These are phyloP conservation scores for Sigmodon hispidus DNA, from an alignment of 2,113 vertebrate species.

Conservation along the genomic window DNA sequence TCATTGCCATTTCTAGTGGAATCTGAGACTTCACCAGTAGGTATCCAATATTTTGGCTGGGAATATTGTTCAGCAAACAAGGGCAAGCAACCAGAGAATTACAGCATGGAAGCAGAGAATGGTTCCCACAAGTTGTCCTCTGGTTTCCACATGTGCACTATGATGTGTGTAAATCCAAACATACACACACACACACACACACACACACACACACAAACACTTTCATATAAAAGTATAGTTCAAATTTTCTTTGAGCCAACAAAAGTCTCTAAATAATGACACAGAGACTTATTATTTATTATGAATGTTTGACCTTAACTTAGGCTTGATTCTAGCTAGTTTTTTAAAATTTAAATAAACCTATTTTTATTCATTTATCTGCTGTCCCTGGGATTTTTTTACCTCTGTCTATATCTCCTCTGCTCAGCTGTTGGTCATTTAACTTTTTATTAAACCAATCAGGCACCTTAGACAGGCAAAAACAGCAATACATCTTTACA, in stretches of 20 bases:
- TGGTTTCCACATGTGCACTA: background rate
- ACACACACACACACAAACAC: too few species aligned
- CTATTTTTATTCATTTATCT: background rate
- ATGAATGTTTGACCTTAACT: background rate
- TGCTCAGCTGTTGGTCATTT: background rate
- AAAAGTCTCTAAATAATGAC: background rate
- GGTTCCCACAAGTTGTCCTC: background rate
- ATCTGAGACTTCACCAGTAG: slow-evolving; percentile 18
- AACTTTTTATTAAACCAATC: background rate
- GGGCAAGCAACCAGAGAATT: background rate
- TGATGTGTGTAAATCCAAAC: background rate
- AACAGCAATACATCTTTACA: background rate
- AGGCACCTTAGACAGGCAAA: background rate
- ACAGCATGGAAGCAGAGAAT: background rate
- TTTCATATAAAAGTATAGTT: background rate
- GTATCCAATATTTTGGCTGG: background rate
- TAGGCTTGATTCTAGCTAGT: background rate
- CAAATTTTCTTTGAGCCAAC: background rate
- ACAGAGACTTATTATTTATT: background rate
- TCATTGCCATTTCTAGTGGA: background rate
- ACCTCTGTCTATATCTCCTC: background rate
- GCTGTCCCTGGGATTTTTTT: background rate
- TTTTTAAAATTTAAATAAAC: background rate
- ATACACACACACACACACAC: too few species aligned
- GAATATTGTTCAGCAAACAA: too few species aligned